Evolutionary conservation across 2,888 invertebrate genomes (phyloP), one percentile per base, ranked within the genome.

Genomic region (Diarsia dahlii): DNA sequence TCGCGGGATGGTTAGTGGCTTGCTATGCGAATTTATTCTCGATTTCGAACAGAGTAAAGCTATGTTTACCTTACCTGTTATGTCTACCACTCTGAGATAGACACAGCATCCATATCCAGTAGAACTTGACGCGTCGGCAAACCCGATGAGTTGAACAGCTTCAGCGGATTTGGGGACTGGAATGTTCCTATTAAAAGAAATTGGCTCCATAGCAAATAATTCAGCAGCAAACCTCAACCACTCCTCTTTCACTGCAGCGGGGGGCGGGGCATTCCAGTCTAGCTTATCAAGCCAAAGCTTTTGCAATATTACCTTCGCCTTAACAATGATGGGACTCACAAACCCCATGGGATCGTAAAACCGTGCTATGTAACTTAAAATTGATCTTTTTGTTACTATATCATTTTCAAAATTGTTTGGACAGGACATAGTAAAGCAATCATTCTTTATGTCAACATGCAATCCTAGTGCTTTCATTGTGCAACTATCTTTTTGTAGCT

Each of bases 381-480:
- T n/a, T n/a, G 54, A n/a, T 54, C n/a, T 54, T 54, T 52, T 52
- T 52, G 52, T 52, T 52, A 52, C 52, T 20, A 9, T 52, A 52
- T 52, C 52, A 8, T 20, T 52, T 52, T 52, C 52, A 52, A 52
- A 52, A 50, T 50, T 50, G 50, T 50, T 15, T 50, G 52, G 52
- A 52, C 52, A 20, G 20, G 52, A 20, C 20, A 54, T 54, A 9
- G 10, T 10, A 54, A 54, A 54, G 12, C n/a, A 54, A 54, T 54
- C 54, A n/a, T 54, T n/a, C n/a, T 54, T 54, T n/a, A 54, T n/a
- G n/a, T 54, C 54, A 54, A 54, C n/a, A n/a, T 54, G 54, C n/a
- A 54, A 54, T n/a, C 54, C 54, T n/a, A 54, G n/a, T 54, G n/a
- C n/a, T 54, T 54, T n/a, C 54, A 54, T n/a, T n/a, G n/a, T 54